Conservation (phyloP, 2,113 vertebrate species). For the Anguilla rostrata region DNA sequence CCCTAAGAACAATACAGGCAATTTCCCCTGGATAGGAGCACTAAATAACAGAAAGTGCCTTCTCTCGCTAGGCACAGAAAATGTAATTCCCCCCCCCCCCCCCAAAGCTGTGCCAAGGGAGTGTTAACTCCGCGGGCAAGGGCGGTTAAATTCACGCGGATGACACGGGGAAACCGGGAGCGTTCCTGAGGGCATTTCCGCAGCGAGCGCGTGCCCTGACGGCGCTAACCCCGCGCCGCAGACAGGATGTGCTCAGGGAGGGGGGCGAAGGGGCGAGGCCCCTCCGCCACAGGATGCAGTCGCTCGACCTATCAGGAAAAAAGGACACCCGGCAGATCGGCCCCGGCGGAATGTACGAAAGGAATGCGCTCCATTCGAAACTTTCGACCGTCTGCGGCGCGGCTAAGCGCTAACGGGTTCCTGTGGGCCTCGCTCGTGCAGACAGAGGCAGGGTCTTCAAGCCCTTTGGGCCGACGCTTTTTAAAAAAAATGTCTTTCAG, state of each 20-base stretch:
- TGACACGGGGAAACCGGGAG: not conserved
- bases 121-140: not conserved
- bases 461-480: not conserved
- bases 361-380: constrained; percentile 18
- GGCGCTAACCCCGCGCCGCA: not conserved
- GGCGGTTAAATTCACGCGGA: not conserved
- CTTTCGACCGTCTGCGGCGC: not conserved
- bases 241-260: not conserved
- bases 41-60: not conserved
- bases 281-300: not conserved
- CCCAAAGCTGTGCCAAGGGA: not conserved
- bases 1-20: not conserved
- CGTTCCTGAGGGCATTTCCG: not conserved
- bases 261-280: not conserved
- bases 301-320: not conserved
- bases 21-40: not conserved
- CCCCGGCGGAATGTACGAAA: constrained; percentile 27
- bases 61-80: not conserved
- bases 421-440: not conserved
- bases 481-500: not conserved
- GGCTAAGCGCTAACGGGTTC: not conserved
- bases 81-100: too few relatives aligned
- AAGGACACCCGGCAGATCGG: constrained; percentile 20
- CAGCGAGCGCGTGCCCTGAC: not conserved
- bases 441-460: not conserved